These are phyloP conservation scores for Plumapathes pennacea DNA, from an alignment of 92 coral and sea anemone genomes.

Conservation along the genomic window DNA sequence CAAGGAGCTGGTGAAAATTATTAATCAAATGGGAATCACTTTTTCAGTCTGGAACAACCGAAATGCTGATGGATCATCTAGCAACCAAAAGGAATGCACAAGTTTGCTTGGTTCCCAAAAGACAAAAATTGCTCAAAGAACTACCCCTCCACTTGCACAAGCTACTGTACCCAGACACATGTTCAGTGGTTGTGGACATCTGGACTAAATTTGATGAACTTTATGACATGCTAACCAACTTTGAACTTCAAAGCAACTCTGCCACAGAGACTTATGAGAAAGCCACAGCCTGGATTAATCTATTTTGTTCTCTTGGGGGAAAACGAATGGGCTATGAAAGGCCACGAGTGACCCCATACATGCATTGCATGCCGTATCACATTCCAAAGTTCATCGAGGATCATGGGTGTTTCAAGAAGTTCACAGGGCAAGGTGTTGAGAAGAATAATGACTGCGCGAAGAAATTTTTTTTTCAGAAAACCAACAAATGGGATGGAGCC, in stretches of 20 bases:
- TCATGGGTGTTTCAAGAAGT: conserved; percentile 47
- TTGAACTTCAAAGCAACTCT: neutral
- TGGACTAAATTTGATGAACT: conserved; percentile 17
- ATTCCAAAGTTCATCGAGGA: conserved; percentile 25
- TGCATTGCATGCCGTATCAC: conserved; percentile 50
- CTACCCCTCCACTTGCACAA: conserved; percentile 37
- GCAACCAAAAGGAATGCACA: conserved; percentile 26
- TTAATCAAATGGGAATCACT: conserved; percentile 29
- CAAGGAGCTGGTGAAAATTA: neutral
- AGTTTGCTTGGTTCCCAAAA: conserved; percentile 44
- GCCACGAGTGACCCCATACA: conserved; percentile 50
- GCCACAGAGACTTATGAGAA: neutral
- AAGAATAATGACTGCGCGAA: conserved; percentile 57
- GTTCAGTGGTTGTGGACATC: conserved; percentile 10
- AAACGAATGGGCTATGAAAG: conserved; percentile 23
- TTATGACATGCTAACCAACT: conserved; percentile 29
- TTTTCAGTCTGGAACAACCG: conserved; percentile 56
- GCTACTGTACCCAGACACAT: conserved; percentile 32
- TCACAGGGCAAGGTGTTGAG: conserved; percentile 54
- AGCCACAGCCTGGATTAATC: conserved; percentile 29
- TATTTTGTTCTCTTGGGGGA: conserved; percentile 25
- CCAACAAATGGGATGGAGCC: conserved; percentile 58
- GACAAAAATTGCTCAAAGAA: conserved; percentile 20
- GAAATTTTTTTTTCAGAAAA: conserved; percentile 27
- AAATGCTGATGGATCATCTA: conserved; percentile 41